Evolutionary conservation across 2,888 invertebrate species (phyloP), one percentile per base, ranked within the genome.

Genomic region (Emmelina monodactyla): DNA sequence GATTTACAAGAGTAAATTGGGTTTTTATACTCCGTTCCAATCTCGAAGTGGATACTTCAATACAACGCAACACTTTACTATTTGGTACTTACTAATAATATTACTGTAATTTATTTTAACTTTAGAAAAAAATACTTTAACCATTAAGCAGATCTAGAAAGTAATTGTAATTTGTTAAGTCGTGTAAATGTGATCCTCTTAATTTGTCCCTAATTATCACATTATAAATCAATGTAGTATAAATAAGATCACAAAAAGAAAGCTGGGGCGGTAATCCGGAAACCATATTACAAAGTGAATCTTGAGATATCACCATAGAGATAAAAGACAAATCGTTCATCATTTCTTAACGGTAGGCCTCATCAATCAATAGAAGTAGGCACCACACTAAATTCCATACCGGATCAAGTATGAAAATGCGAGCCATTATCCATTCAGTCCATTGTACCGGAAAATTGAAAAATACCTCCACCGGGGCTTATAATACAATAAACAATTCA

Each of bases 371-470:
- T 50, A 47, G 9, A 25, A 25, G 25, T 9, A n/a, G 11, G 25
- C 9, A n/a, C n/a, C 25, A n/a, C n/a, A 19, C 25, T 25, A 25
- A 25, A 25, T 25, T 25, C 25, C 4, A 10, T 25, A 25, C 11
- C 25, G 41, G 46, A 47, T 48, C 43, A 43, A 49, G 50, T 56
- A 60, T 60, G 58, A 47, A 67, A 69, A 63, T 71, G 56, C 58
- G 42, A 34, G 28, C 43, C 45, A 51, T 57, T 56, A 63, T 55
- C 58, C 59, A 68, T 69, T 62, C 68, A 55, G 55, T 45, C 67
- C 66, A 69, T 70, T 75, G 70, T 73, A 54, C 61, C 61, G 67
- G 75, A 73, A 76, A 76, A 76, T 76, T 72, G 71, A 73, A 76
- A 75, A 68, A 69, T 71, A 71, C 60, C 64, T 56, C 50, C 44